phyloP scores from a whole-genome alignment of 1,140 invertebrate genomes.

The Lepidurus arcticus region DNA sequence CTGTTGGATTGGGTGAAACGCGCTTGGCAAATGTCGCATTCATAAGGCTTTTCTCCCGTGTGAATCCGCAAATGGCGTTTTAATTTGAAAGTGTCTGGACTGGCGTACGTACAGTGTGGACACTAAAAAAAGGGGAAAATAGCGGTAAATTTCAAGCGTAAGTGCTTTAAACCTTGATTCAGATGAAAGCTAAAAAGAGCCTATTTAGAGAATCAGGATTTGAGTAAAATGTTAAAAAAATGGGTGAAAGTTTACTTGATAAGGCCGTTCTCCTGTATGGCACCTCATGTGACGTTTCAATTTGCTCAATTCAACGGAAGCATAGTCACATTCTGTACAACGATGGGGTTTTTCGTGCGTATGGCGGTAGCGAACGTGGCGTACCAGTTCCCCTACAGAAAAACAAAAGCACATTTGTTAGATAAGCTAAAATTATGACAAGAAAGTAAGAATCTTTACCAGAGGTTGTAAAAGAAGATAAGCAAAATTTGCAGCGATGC shows the following conservation, averaged over 20 bases:
- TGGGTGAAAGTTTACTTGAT: conserved; percentile 53
- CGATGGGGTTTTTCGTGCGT: conserved; percentile 94
- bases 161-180: conserved; percentile 1
- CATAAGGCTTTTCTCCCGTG: conserved; percentile 59
- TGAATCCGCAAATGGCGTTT: conserved; percentile 58
- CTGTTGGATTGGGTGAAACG: conserved; percentile 96
- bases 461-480: conserved; percentile 89
- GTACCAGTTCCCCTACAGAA: conserved; percentile 73
- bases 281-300: conserved; percentile 86
- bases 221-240: not conserved
- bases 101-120: conserved; percentile 94
- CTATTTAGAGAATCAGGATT: not conserved
- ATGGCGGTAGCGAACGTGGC: conserved; percentile 86
- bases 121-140: conserved; percentile 54
- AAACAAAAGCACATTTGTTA: conserved; percentile 22
- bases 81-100: conserved; percentile 94
- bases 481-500: conserved; percentile 88
- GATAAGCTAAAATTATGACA: not conserved
- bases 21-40: conserved; percentile 58
- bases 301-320: conserved; percentile 89
- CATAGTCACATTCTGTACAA: conserved; percentile 90
- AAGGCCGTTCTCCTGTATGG: conserved; percentile 79
- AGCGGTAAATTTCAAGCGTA: not conserved
- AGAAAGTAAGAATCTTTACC: conserved; percentile 47
- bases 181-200: not conserved